Conservation (phyloP, 1,140 invertebrate genomes). For the Plutomurus gul region DNA sequence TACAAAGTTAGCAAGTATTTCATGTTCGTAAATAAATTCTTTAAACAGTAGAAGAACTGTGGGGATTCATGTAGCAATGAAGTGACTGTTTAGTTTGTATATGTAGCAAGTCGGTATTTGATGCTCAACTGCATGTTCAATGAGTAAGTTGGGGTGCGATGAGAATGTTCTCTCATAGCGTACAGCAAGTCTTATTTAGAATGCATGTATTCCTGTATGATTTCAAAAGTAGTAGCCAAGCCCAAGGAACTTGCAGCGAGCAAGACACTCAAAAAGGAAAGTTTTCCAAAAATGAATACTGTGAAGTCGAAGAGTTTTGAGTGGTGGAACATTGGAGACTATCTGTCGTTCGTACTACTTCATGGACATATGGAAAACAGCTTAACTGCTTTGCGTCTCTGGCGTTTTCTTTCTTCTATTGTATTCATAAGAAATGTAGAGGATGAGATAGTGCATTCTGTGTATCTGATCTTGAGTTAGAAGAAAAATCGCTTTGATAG, state of each 20-base stretch:
- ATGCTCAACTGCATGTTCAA: too few relatives aligned
- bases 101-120: too few relatives aligned
- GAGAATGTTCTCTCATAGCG: too few relatives aligned
- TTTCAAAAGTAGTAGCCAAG: background rate
- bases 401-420: background rate
- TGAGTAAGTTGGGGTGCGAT: too few relatives aligned
- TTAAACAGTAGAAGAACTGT: too few relatives aligned
- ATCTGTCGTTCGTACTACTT: too few relatives aligned
- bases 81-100: too few relatives aligned
- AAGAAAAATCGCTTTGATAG: constrained; percentile 18
- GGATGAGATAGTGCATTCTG: constrained; percentile 13
- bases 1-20: constrained; percentile 11
- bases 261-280: too few relatives aligned
- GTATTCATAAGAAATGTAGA: constrained; percentile 4
- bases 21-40: constrained; percentile 13
- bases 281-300: too few relatives aligned
- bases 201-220: background rate
- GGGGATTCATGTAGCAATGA: background rate
- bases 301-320: too few relatives aligned
- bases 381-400: constrained; percentile 10
- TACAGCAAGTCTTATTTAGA: background rate
- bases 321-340: background rate
- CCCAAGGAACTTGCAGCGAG: too few relatives aligned
- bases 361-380: background rate
- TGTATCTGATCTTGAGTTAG: too few relatives aligned